phyloP scores from a whole-genome alignment of 2,888 invertebrate genomes.

The Seira musarum region DNA sequence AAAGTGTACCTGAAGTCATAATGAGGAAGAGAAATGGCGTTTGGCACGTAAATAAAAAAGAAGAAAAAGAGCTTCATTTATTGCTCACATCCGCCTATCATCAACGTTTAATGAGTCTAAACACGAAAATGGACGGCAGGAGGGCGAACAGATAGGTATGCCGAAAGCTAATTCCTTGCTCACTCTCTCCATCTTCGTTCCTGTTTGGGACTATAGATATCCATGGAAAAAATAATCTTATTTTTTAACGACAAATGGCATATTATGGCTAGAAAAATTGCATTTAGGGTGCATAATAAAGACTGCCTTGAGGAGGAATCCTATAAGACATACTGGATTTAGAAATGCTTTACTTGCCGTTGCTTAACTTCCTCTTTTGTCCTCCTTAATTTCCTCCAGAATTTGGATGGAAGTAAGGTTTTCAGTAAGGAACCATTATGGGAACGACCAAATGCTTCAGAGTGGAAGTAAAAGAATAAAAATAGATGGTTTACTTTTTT shows the following conservation, averaged over 20 bases:
- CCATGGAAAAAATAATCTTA: neutral
- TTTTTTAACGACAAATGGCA: neutral
- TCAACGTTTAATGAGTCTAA: constrained; percentile 51
- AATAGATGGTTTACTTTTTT: too few relatives aligned
- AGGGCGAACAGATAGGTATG: constrained; percentile 13
- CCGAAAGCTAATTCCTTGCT: neutral
- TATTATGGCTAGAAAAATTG: neutral
- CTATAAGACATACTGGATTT: neutral
- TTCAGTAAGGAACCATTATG: neutral
- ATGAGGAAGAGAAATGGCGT: neutral
- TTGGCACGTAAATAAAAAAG: neutral
- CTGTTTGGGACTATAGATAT: neutral
- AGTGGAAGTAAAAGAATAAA: neutral
- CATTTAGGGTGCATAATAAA: too few relatives aligned
- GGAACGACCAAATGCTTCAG: neutral
- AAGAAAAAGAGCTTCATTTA: constrained; percentile 32
- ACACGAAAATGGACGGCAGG: constrained; percentile 37
- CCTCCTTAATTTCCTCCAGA: neutral
- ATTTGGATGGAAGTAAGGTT: neutral
- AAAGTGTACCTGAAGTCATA: neutral
- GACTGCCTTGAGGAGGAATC: too few relatives aligned
- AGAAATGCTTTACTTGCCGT: neutral
- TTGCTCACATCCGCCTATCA: constrained; percentile 52
- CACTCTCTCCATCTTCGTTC: neutral
- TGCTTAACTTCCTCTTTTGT: neutral